Evolutionary conservation across 1,140 invertebrate species (phyloP), one percentile per base, ranked within the genome.

Genomic region (Pachyrhynchus sulphureomaculatus): DNA sequence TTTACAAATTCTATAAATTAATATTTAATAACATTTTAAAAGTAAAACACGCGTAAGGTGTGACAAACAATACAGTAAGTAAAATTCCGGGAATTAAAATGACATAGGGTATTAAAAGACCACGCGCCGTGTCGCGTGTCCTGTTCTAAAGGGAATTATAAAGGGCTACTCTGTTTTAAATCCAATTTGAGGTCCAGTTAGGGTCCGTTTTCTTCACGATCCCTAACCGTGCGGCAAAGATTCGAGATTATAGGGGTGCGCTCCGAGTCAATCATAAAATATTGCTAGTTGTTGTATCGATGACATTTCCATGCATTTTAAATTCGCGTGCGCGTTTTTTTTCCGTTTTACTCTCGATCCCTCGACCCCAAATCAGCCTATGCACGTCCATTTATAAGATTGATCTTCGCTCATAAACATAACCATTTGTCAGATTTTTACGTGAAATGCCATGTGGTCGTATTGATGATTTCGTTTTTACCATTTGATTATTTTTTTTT

Each of bases 251-350:
- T 45, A 45, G 33, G 51, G 59, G 59, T 45, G 39, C 33, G 29
- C 49, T 23, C 4, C 49, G 51, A 62, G 59, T 62, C 59, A 73
- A 75, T 75, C 72, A 70, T 73, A 72, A 74, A 70, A 74, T 73
- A 73, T 73, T 62, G 66, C 70, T 61, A 64, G 44, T 61, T 47
- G 36, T 65, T 59, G 61, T 61, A 66, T 66, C 64, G 69, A 66
- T 71, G 69, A 71, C 69, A 65, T 71, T 71, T 71, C 65, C 57
- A 71, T 71, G 69, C 62, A 71, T 71, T 69, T 65, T 64, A 69
- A 69, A 69, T 69, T 66, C 54, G 62, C 36, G 41, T 34, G 20
- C 44, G 32, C 57, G 15, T 42, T 48, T 52, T 13, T 1, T 42
- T 33, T 20, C 26, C 10, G n/a, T 49, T 13, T 37, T 34, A 17